phyloP scores from a whole-genome alignment of 2,888 invertebrate genomes.

The Microplitis manilae region DNA sequence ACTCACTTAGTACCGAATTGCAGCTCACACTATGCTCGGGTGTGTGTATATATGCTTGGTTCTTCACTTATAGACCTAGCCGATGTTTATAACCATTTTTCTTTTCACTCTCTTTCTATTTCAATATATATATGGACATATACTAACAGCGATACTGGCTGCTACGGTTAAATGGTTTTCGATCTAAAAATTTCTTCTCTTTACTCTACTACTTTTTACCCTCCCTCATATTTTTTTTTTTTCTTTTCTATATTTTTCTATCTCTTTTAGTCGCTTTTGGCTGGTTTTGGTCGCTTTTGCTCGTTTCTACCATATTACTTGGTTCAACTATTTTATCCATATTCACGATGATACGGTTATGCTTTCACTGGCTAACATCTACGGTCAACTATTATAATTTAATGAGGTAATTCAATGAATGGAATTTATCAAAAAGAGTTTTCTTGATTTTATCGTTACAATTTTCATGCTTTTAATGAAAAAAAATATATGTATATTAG shows the following conservation, averaged over 20 bases:
- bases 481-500: too few relatives aligned
- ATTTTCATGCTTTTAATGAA: not conserved
- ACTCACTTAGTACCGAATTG: constrained; percentile 40
- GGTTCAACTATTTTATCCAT: constrained; percentile 48
- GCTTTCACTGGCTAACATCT: constrained; percentile 31
- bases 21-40: constrained; percentile 18
- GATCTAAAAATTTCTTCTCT: constrained; percentile 49
- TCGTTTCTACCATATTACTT: constrained; percentile 5
- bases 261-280: constrained; percentile 54
- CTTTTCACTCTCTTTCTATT: constrained; percentile 1
- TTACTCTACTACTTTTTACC: not conserved
- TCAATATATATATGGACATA: constrained; percentile 25
- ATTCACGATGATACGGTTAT: constrained; percentile 56
- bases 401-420: constrained; percentile 42
- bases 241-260: constrained; percentile 47
- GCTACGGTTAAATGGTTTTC: constrained; percentile 55
- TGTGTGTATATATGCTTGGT: too few relatives aligned
- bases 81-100: constrained; percentile 39
- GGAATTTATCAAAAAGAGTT: constrained; percentile 8
- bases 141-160: constrained; percentile 29
- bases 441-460: not conserved
- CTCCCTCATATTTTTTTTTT: too few relatives aligned
- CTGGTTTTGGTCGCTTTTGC: not conserved
- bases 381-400: constrained; percentile 43
- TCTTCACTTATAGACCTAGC: constrained; percentile 26